Base-by-base conservation (phyloP, 2,113 vertebrate genomes). In the Pseudorhombus dupliciocellatus region DNA sequence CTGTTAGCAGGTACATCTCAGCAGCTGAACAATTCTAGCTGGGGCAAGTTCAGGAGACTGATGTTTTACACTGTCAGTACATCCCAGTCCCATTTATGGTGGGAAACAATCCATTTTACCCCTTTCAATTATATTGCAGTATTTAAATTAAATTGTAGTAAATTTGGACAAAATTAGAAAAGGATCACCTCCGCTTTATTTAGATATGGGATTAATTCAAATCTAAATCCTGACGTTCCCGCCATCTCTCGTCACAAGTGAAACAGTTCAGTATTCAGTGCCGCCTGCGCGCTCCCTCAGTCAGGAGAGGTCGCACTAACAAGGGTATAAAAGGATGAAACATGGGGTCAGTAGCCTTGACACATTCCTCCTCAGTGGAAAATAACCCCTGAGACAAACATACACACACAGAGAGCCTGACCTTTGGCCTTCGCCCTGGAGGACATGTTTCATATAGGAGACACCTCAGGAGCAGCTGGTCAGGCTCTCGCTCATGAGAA, bases 361-460 rank as follows among this genome's bases (percentile, higher is more conserved):
- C 88, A 88, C 78, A 84, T 88, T 85, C 78, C 78, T 71, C 52
- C 28, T 69, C 54, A 57, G 77, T 73, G 76, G 54, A 77, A 88
- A 81, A 82, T 84, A 84, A 86, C 75, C 73, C 67, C 53, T 21
- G 21, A 63, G 37, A 75, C 70, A 84, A 67, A 77, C 60, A 73
- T 11, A 51, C 24, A 84, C 34, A 77, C 54, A 76, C n/a, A 65
- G 0, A 78, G 30, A 42, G 22, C 55, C 4, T 5, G 53, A 67
- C 58, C 54, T 66, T 67, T 70, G 73, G 14, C 74, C 70, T 85
- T 78, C 54, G 53, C 44, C 70, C 79, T 67, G 69, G 37, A 44
- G 64, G 51, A 34, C 10, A 51, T 66, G n/a, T 74, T 71, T 83
- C 40, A 79, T 70, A 63, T 51, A 42, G 26, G 34, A 60, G 42